Percentiles rank a stretch among this genome's conserved stretches.
Conservation (phyloP, 2,888 invertebrate species). For the Vanessa cardui region DNA sequence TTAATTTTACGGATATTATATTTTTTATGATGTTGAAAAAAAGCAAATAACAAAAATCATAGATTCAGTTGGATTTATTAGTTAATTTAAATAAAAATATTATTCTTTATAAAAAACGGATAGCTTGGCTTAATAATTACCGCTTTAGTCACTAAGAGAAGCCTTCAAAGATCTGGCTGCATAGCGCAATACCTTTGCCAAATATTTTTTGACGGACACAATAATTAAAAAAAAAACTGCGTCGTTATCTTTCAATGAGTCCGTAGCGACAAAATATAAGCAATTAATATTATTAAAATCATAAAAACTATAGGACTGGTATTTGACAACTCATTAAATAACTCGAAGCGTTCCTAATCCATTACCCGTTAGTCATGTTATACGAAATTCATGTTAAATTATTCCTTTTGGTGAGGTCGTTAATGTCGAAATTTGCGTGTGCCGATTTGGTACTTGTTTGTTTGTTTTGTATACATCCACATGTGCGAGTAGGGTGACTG, state of each 20-base stretch:
- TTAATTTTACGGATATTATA: neutral
- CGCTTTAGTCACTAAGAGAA: too few relatives aligned
- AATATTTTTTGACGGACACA: too few relatives aligned
- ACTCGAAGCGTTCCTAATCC: constrained; percentile 26
- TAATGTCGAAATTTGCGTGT: constrained; percentile 20
- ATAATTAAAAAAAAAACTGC: neutral
- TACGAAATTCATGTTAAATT: neutral
- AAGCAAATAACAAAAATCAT: too few relatives aligned
- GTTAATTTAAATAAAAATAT: too few relatives aligned
- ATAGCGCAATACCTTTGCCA: too few relatives aligned
- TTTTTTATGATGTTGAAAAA: too few relatives aligned
- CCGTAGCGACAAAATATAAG: neutral
- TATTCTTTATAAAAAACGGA: too few relatives aligned
- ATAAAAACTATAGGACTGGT: neutral
- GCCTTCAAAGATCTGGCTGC: too few relatives aligned
- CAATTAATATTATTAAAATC: neutral
- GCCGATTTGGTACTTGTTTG: constrained; percentile 16
- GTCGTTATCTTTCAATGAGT: neutral
- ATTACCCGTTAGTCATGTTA: constrained; percentile 10
- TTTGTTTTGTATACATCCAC: constrained; percentile 31
- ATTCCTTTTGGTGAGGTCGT: neutral
- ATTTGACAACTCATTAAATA: constrained; percentile 28
- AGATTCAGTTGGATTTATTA: too few relatives aligned
- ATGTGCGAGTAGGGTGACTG: constrained; percentile 28
- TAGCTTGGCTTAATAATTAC: too few relatives aligned